Evolutionary conservation across 2,113 vertebrate genomes (phyloP).

Genomic region (Chrysemys picta): DNA sequence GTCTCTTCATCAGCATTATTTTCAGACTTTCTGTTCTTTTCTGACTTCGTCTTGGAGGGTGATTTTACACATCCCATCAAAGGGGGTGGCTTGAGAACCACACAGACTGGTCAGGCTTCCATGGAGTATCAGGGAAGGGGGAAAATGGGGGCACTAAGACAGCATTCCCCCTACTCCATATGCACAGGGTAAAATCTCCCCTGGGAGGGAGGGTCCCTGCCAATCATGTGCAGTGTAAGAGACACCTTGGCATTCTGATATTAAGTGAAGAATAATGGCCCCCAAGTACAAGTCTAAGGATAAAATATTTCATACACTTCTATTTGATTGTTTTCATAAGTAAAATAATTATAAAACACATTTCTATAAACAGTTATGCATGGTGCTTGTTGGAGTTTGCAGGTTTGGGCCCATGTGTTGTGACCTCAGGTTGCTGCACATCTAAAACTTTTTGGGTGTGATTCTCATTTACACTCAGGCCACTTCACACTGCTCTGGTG

Average conservation of each 20-base stretch:
- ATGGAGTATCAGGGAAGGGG: background rate
- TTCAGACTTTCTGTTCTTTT: background rate
- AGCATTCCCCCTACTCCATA: background rate
- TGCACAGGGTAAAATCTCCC: background rate
- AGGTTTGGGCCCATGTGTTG: rapidly evolving
- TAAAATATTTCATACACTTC: slow-evolving; percentile 1
- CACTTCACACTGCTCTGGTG: background rate
- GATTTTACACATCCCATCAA: background rate
- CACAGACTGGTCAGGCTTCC: background rate
- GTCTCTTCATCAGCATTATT: background rate
- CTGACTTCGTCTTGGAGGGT: background rate
- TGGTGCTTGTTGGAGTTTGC: background rate
- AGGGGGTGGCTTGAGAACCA: rapidly evolving
- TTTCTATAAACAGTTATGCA: background rate
- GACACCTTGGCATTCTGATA: background rate
- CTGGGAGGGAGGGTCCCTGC: background rate
- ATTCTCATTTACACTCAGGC: background rate
- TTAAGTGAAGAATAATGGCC: background rate
- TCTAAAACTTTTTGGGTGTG: background rate
- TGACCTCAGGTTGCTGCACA: background rate
- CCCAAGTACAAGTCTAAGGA: background rate
- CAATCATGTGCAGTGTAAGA: background rate
- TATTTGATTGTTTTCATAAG: slow-evolving; percentile 12
- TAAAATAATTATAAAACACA: background rate
- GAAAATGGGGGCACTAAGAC: background rate